A percentile compares a stretch with the other conserved stretches of the same genome.
These are phyloP conservation scores for Rhagologus leucostigma DNA, from an alignment of 2,113 vertebrate species.

Conservation along the genomic window DNA sequence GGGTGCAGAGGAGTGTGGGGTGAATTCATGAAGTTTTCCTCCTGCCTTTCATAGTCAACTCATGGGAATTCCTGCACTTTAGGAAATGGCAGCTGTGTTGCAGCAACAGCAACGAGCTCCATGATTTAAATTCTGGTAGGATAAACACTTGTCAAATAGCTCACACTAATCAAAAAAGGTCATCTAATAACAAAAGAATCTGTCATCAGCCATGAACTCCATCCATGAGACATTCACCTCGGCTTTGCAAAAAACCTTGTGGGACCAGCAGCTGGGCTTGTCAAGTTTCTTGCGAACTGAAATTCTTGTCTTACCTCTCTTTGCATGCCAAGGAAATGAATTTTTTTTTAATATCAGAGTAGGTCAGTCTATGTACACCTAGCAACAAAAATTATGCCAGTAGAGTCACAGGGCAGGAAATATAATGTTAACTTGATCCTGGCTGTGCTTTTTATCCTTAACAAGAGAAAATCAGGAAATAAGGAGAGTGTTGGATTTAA, in stretches of 20 bases:
- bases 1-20: not conserved
- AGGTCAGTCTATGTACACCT: not conserved
- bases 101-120: not conserved
- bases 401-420: slow-evolving; percentile 13
- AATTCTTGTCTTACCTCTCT: not conserved
- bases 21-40: not conserved
- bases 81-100: not conserved
- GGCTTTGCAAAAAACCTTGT: not conserved
- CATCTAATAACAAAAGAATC: not conserved
- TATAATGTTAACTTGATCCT: slow-evolving; percentile 15
- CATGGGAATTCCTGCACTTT: not conserved
- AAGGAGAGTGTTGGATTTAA: slow-evolving; percentile 40
- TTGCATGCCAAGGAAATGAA: not conserved
- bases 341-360: not conserved
- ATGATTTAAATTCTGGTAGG: not conserved
- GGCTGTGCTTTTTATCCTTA: slow-evolving; percentile 26
- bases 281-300: not conserved
- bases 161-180: not conserved
- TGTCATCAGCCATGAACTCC: not conserved
- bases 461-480: slow-evolving; percentile 59
- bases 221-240: not conserved
- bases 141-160: not conserved
- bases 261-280: not conserved
- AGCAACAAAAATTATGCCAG: not conserved
- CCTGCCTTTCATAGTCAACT: not conserved